Evolutionary conservation across 2,113 vertebrate genomes (phyloP).

Genomic region (Mastomys coucha): DNA sequence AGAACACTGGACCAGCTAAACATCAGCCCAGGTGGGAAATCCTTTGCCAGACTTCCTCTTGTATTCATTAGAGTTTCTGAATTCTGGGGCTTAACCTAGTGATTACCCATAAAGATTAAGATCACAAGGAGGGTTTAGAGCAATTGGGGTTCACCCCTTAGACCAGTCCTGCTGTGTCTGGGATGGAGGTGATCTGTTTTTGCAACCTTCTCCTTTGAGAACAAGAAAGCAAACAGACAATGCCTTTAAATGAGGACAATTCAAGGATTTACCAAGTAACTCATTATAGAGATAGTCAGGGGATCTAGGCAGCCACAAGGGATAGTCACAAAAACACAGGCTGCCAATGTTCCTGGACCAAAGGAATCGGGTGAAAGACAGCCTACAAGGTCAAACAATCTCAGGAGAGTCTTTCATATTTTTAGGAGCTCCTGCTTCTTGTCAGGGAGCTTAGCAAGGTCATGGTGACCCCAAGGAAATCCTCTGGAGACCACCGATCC

Average conservation of each 20-base stretch:
- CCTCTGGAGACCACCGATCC: neutral
- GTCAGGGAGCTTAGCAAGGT: neutral
- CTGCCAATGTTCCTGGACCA: neutral
- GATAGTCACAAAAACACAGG: neutral
- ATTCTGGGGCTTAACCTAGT: neutral
- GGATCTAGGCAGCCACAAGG: neutral
- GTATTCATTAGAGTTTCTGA: neutral
- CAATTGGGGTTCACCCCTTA: neutral
- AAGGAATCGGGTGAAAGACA: neutral
- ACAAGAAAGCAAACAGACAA: neutral
- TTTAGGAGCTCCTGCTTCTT: neutral
- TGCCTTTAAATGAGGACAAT: neutral
- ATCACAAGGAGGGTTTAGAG: neutral
- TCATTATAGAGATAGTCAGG: neutral
- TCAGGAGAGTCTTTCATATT: neutral
- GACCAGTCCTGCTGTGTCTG: neutral
- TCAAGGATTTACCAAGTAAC: conserved; percentile 10
- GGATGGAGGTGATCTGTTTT: neutral
- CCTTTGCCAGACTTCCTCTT: neutral
- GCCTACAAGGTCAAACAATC: neutral
- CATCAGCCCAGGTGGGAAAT: neutral
- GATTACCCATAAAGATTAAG: neutral
- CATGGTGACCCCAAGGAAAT: neutral
- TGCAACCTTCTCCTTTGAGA: neutral
- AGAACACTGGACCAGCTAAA: neutral